Base-by-base conservation (phyloP, 1,140 invertebrate genomes). In the Procambarus clarkii region DNA sequence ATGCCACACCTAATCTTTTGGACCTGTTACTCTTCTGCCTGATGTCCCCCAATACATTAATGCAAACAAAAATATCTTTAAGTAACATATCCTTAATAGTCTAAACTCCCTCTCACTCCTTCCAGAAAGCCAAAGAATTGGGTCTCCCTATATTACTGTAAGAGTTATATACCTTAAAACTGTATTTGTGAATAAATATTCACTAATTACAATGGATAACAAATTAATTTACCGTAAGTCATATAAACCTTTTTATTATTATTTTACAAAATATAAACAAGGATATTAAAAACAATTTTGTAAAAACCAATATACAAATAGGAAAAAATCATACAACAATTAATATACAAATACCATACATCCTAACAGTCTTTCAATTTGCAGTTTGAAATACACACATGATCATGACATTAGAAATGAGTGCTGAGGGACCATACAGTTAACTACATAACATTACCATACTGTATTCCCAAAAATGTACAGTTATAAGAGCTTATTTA, bases 231-330 rank as follows among this genome's bases (percentile, higher is more conserved):
- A 7, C 13, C 13, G 0, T 58, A 9, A 64, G 69, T 71, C 18
- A n/a, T 71, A 71, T 21, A 71, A 71, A 71, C 69, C 24, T 71
- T 71, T 71, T 71, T 71, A 4, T 71, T 71, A 71, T 71, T 71
- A 71, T 71, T 71, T 71, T 71, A 71, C 69, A 71, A 71, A 71
- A 71, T 71, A 71, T 71, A 71, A 71, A 71, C 69, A 34, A 71
- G 69, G 69, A 71, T 71, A 71, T 71, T 71, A 71, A 71, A 71
- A 71, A 71, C 69, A n/a, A 71, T 71, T 71, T 71, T 71, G 69
- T 71, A 71, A 71, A 71, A 71, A 71, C 69, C 69, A 71, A 71
- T 71, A 71, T 71, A 71, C 69, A 71, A 71, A 71, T 71, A 24
- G n/a, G 24, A 71, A 3, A 34, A 71, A 71, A 71, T 71, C 69